Percentiles rank a stretch among this genome's conserved stretches.
These are phyloP conservation scores for Fragum fragum DNA, from an alignment of 2,888 invertebrate genomes.

Conservation along the genomic window DNA sequence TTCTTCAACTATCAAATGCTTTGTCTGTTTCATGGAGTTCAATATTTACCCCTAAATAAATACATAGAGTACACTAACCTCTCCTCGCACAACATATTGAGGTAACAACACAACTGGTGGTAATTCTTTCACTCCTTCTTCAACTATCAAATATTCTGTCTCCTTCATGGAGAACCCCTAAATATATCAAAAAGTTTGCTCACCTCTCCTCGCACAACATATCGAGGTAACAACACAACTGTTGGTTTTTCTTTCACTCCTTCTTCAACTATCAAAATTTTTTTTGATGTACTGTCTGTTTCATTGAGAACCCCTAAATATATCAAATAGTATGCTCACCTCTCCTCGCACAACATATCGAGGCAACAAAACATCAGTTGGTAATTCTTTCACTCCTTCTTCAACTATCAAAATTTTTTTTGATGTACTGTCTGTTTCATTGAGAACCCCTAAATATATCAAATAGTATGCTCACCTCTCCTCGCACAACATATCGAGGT, in stretches of 20 bases:
- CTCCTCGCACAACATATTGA: slow-evolving; percentile 83
- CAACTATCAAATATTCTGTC: slow-evolving; percentile 89
- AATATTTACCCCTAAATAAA: no score
- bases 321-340: no score
- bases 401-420: no score
- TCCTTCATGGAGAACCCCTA: no score
- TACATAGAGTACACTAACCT: slow-evolving; percentile 72
- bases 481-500: slow-evolving; percentile 82
- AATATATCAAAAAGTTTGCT: no score
- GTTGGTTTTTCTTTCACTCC: slow-evolving; percentile 81
- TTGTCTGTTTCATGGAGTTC: no score
- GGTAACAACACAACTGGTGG: slow-evolving; percentile 75
- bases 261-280: slow-evolving; percentile 90
- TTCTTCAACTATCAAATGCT: slow-evolving; percentile 90
- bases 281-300: no score
- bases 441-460: no score
- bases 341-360: slow-evolving; percentile 84
- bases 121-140: slow-evolving; percentile 82
- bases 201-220: slow-evolving; percentile 85
- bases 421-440: no score
- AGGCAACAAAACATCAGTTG: slow-evolving; percentile 73
- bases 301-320: no score
- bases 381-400: slow-evolving; percentile 81
- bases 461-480: slow-evolving; percentile 84
- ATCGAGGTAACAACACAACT: slow-evolving; percentile 71